Evolutionary conservation across 2,113 vertebrate species (phyloP), one percentile per base, ranked within the genome.

Genomic region (Trinectes maculatus): DNA sequence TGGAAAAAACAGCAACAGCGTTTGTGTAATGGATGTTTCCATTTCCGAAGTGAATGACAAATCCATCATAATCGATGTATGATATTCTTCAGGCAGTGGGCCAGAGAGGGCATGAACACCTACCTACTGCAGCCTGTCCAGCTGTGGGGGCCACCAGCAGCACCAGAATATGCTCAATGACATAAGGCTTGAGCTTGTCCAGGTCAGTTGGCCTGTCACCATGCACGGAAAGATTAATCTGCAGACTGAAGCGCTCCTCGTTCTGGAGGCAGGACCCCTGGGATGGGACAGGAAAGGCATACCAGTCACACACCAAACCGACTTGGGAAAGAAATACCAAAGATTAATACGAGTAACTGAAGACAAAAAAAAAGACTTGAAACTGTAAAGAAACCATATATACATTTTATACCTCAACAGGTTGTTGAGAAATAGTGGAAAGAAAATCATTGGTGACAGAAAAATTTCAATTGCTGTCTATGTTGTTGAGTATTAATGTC

Each of bases 91-190:
- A 33, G 36, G 52, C 9, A 29, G 5, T 0, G 37, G 26, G 39
- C 29, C 8, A 5, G 6, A 25, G 10, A 63, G 7, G 47, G 29
- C 34, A 8, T 36, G 9, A 6, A 56, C 59, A 83, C 87, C 19
- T 79, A 92, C 91, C 86, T 46, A 69, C 28, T 42, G 78, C 52
- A 21, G 71, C 58, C 28, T 29, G 76, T 60, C 65, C 77, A 16
- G 61, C 88, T 73, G 91, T 76, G 68, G 92, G 79, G 90, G 91
- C 67, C 83, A 96, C 90, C 74, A 96, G 94, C 83, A 96, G 93
- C 82, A 99, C 91, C 90, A 95, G 89, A 79, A 98, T 94, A 86
- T 97, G 96, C 92, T 99, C 96, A 82, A 96, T 89, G 87, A 99
- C 89, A 64, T 98, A 96, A 46, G 96, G 95, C 83, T 96, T 95